Evolutionary conservation across 2,888 invertebrate genomes (phyloP), one percentile per base, ranked within the genome.

Genomic region (Axea sp.): DNA sequence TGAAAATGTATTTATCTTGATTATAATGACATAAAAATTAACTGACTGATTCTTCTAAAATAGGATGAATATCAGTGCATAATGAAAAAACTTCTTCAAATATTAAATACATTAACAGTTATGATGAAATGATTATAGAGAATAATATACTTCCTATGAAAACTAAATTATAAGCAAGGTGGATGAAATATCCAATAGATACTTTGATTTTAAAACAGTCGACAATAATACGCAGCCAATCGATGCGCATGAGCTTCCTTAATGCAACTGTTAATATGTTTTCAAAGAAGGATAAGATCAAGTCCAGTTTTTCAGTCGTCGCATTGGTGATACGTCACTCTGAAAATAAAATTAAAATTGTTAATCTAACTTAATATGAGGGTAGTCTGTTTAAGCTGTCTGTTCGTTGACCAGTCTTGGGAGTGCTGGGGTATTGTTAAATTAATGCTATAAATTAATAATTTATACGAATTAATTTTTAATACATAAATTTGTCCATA

Each of bases 281-380:
- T 62, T 59, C 39, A 60, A 73, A 73, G 59, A 55, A 39, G 49
- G 15, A 35, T 65, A 35, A 59, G 49, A 67, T 67, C 37, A 67
- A 43, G 37, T 45, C 51, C 76, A 75, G 55, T 73, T 75, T 77
- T 72, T 85, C 78, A 86, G 69, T 83, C 82, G 60, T 84, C 85
- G 74, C 84, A 86, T 28, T 86, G 82, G 55, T 85, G 83, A 76
- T 87, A 87, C 41, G 84, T 85, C 33, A 83, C 80, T 79, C 86
- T 86, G 80, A 71, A 81, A 81, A 76, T 60, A 64, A 64, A 65
- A 47, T 9, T 28, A 65, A 59, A 59, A 24, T 8, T 12, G 37
- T 55, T 64, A 65, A 45, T 51, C 2, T 6, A 37, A 59, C 53
- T 41, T 24, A 60, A 55, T 9, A n/a, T n/a, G n/a, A n/a, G n/a